Evolutionary conservation across 2,113 vertebrate genomes (phyloP).

Genomic region (Bufo bufo): DNA sequence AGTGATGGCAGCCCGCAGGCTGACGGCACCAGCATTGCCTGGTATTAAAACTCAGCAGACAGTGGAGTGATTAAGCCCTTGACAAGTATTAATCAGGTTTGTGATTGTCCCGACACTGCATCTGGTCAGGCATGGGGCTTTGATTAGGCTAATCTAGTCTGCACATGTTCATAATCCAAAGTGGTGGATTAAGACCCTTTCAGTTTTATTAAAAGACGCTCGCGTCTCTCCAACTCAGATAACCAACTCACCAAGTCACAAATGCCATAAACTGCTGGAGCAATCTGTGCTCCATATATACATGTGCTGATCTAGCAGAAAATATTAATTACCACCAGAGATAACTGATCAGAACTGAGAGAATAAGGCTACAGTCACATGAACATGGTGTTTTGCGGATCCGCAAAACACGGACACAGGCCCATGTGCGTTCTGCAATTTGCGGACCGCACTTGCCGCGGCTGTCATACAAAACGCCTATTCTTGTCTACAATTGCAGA

Average conservation of each 20-base stretch:
- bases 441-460: no score
- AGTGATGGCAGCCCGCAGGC: neutral
- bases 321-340: neutral
- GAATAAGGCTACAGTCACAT: no score
- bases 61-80: constrained; percentile 45
- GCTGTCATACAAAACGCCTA: no score
- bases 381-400: no score
- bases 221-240: constrained; percentile 1
- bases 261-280: constrained; percentile 1
- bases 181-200: constrained; percentile 56
- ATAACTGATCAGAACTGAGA: no score
- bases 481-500: no score
- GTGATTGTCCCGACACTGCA: constrained; percentile 57
- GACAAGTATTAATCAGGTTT: constrained; percentile 57
- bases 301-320: neutral
- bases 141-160: constrained; percentile 57
- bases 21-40: neutral
- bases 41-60: constrained; percentile 28
- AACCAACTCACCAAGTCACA: neutral
- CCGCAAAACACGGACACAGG: no score
- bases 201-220: constrained; percentile 53
- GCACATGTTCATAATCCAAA: constrained; percentile 58
- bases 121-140: constrained; percentile 53
- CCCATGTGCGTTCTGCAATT: no score
- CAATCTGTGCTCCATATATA: neutral